Conservation (phyloP, 1,140 invertebrate species). For the Riptortus pedestris region DNA sequence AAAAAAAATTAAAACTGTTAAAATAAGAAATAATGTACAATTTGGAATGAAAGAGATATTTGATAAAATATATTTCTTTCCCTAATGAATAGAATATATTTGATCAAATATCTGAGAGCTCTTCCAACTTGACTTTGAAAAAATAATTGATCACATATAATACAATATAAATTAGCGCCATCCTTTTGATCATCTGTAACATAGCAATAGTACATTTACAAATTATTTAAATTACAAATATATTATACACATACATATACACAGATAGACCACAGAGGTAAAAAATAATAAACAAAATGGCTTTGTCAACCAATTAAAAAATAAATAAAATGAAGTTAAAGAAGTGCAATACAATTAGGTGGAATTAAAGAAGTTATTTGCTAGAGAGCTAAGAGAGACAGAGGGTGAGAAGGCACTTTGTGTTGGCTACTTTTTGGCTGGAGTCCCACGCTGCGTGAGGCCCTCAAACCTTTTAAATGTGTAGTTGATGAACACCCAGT, state of each 20-base stretch:
- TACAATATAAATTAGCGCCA: neutral
- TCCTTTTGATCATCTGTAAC: neutral
- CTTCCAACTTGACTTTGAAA: neutral
- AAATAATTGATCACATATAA: slow-evolving; percentile 8
- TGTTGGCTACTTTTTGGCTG: slow-evolving; percentile 54
- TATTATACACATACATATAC: slow-evolving; percentile 6
- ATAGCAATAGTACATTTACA: slow-evolving; percentile 4
- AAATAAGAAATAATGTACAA: no score
- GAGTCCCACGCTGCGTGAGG: slow-evolving; percentile 74
- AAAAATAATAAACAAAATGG: slow-evolving; percentile 6
- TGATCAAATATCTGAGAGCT: neutral
- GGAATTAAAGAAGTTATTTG: neutral
- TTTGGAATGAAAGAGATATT: no score
- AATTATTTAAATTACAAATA: slow-evolving; percentile 15
- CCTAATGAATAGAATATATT: no score
- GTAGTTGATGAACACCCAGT: slow-evolving; percentile 99
- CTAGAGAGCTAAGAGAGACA: neutral
- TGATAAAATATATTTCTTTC: no score
- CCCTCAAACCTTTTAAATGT: slow-evolving; percentile 98
- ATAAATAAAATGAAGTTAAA: slow-evolving; percentile 2
- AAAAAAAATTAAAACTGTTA: no score
- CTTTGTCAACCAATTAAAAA: slow-evolving; percentile 9
- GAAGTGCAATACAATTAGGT: neutral
- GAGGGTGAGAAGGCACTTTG: neutral
- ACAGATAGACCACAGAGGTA: neutral